Conservation (phyloP, 2,888 invertebrate genomes). For the Temnothorax ravouxi region DNA sequence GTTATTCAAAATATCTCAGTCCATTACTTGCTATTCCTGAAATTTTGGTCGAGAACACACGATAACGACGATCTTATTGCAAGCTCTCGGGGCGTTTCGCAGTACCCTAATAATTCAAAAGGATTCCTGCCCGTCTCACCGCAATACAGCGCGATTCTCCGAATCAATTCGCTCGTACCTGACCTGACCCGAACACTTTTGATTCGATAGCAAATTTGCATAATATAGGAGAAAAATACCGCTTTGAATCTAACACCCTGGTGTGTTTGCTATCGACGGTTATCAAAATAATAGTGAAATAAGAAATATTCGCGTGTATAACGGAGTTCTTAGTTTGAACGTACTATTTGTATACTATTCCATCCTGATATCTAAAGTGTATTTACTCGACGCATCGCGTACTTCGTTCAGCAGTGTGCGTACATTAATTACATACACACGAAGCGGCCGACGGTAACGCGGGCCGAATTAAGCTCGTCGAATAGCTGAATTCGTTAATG, state of each 20-base stretch:
- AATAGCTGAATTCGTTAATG: conserved; percentile 74
- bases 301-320: background rate
- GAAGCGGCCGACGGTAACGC: conserved; percentile 44
- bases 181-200: conserved; percentile 57
- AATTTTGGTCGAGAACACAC: conserved; percentile 64
- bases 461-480: conserved; percentile 70
- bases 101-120: conserved; percentile 65
- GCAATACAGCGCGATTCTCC: conserved; percentile 56
- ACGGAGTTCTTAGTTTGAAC: background rate
- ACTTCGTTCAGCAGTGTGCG: background rate
- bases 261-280: conserved; percentile 10
- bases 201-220: conserved; percentile 60
- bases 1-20: conserved; percentile 63
- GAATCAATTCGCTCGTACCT: conserved; percentile 67
- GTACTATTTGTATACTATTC: conserved; percentile 14
- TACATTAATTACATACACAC: conserved; percentile 63
- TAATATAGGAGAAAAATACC: conserved; percentile 60
- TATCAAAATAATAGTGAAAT: conserved; percentile 24
- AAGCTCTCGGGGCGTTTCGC: conserved; percentile 56
- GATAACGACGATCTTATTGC: conserved; percentile 70
- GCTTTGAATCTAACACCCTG: conserved; percentile 10
- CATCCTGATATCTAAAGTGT: background rate
- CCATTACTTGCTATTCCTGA: conserved; percentile 51
- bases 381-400: conserved; percentile 32
- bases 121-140: conserved; percentile 44